A percentile compares a stretch with the other conserved stretches of the same genome.
Conservation (phyloP, 2,797 vertebrate species). For the Falco concolor region DNA sequence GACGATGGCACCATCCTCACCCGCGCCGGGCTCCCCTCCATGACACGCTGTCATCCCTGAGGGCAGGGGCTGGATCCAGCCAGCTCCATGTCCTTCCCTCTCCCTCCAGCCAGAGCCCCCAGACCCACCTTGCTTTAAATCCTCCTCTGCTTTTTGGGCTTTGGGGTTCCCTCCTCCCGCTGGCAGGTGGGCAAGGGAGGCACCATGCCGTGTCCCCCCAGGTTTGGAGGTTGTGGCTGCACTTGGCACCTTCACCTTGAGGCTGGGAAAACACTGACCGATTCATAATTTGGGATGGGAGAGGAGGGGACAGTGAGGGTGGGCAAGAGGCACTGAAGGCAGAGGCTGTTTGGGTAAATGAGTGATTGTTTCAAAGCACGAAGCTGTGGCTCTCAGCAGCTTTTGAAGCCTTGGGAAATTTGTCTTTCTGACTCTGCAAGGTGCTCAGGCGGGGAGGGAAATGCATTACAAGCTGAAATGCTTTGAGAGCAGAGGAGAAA, state of each 20-base stretch:
- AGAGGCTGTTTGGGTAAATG: not conserved
- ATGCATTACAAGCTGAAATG: not conserved
- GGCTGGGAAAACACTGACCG: not conserved
- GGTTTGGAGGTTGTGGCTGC: not conserved
- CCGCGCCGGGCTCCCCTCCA: not conserved
- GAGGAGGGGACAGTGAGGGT: not conserved
- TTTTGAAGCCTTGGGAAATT: conserved; percentile 23
- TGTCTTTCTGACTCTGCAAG: conserved; percentile 31
- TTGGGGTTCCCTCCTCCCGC: not conserved
- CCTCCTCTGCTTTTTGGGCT: not conserved
- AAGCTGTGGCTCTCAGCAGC: conserved; percentile 39
- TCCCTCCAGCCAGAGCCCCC: not conserved
- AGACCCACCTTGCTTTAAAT: not conserved
- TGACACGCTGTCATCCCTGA: rapidly evolving
- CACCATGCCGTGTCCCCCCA: rapidly evolving
- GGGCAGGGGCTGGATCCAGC: not conserved
- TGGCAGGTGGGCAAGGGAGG: not conserved
- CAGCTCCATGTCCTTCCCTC: not conserved
- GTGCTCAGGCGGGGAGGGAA: conserved; percentile 1
- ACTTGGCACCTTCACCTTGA: not conserved
- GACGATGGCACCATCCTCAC: rapidly evolving
- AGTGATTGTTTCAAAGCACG: not conserved
- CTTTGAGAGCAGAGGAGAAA: not conserved
- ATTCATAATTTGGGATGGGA: not conserved
- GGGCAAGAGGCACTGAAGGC: not conserved